Evolutionary conservation across 2,113 vertebrate genomes (phyloP).

Genomic region (Lampris incognitus): DNA sequence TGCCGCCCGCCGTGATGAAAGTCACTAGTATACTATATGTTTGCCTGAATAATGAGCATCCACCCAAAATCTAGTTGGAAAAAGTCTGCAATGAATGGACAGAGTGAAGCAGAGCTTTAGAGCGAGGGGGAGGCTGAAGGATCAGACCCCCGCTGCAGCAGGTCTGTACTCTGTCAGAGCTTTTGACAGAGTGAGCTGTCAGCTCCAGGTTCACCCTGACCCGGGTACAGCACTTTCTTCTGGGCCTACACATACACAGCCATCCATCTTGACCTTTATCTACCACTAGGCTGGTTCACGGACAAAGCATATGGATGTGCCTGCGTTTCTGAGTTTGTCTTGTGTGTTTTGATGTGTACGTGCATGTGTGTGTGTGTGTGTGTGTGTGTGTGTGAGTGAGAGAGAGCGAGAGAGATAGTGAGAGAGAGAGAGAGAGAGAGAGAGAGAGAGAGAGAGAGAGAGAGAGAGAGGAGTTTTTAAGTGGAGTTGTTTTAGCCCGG

Average conservation of each 20-base stretch:
- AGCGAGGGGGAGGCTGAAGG: constrained; percentile 14
- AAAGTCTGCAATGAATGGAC: neutral
- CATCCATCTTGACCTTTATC: constrained; percentile 61
- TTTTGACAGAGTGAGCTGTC: constrained; percentile 41
- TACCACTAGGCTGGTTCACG: constrained; percentile 30
- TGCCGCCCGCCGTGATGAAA: neutral
- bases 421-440: constrained; percentile 29
- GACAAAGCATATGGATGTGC: neutral
- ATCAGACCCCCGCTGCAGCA: constrained; percentile 26
- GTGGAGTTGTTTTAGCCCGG: constrained; percentile 44
- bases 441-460: constrained; percentile 26
- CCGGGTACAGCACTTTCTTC: constrained; percentile 28
- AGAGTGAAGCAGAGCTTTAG: neutral
- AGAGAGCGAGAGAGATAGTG: constrained; percentile 34
- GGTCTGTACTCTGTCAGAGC: constrained; percentile 35
- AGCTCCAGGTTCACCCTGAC: constrained; percentile 41
- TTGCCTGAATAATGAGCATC: neutral
- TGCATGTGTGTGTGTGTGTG: constrained; percentile 27
- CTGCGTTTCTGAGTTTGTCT: constrained; percentile 1
- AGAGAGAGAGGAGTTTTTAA: constrained; percentile 46
- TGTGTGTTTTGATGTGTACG: constrained; percentile 1
- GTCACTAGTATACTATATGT: neutral
- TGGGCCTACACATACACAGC: constrained; percentile 10
- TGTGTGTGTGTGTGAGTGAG: constrained; percentile 28
- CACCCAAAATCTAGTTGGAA: neutral